These are phyloP conservation scores for Tamandua tetradactyla DNA, from an alignment of 2,797 vertebrate genomes.

Conservation along the genomic window DNA sequence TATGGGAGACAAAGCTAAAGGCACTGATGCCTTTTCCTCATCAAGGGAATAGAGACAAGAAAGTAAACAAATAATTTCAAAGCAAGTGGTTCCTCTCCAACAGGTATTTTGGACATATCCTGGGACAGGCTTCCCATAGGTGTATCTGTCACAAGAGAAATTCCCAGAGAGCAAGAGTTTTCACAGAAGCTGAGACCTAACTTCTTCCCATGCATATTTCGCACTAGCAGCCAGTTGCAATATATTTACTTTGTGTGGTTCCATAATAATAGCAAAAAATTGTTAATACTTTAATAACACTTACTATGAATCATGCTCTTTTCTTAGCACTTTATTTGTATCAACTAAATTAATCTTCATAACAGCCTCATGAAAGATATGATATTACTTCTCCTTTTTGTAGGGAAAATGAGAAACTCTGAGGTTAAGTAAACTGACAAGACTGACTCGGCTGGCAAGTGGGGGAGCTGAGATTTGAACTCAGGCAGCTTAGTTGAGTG, in stretches of 20 bases:
- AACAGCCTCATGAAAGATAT: too few species aligned
- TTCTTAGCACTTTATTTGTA: too few species aligned
- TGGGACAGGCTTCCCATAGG: constrained; percentile 82
- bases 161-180: not conserved
- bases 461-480: too few species aligned
- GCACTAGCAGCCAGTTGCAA: not conserved
- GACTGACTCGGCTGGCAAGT: not conserved
- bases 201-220: not conserved
- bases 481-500: too few species aligned
- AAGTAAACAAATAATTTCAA: too few species aligned
- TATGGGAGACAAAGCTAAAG: too few species aligned
- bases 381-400: not conserved
- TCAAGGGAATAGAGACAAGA: too few species aligned
- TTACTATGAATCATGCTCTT: not conserved
- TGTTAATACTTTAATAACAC: not conserved
- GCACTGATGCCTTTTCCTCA: too few species aligned
- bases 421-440: not conserved
- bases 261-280: not conserved
- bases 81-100: too few species aligned
- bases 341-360: too few species aligned
- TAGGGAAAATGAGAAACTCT: not conserved
- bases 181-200: not conserved
- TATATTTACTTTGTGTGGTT: too few species aligned
- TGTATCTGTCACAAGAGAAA: constrained; percentile 76
- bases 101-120: too few species aligned